phyloP scores from a whole-genome alignment of 2,888 invertebrate species.

The Vesta saturnalis region DNA sequence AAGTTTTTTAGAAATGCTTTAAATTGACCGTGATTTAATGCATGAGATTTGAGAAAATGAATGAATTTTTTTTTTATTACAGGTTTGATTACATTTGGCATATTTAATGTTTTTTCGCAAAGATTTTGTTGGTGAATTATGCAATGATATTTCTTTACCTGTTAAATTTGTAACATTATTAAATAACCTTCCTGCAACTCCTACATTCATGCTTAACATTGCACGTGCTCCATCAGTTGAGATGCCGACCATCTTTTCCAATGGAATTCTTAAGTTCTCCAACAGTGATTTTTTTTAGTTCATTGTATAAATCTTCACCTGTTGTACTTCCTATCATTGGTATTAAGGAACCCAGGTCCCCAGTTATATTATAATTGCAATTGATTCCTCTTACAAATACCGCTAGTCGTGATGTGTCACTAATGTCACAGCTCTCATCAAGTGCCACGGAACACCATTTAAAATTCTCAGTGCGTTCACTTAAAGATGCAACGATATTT shows the following conservation, averaged over 20 bases:
- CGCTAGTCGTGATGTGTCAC: too few species aligned
- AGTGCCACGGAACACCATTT: too few species aligned
- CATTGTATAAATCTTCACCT: conserved; percentile 18
- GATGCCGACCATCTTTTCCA: conserved; percentile 40
- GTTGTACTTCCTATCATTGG: conserved; percentile 19
- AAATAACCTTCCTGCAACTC: conserved; percentile 40
- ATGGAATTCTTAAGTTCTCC: conserved; percentile 37
- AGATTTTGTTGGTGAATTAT: conserved; percentile 19
- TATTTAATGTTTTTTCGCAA: conserved; percentile 14
- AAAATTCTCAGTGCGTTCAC: too few species aligned
- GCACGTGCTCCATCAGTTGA: conserved; percentile 42
- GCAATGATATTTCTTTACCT: conserved; percentile 35
- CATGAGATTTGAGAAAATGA: conserved; percentile 10
- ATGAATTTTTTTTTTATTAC: conserved; percentile 16
- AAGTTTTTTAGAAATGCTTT: neutral
- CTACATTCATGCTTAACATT: conserved; percentile 42
- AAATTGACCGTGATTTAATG: conserved; percentile 6
- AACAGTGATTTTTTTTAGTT: conserved; percentile 16
- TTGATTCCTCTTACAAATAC: conserved; percentile 12
- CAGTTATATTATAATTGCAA: conserved; percentile 19
- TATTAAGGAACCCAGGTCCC: conserved; percentile 18
- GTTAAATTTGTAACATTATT: conserved; percentile 31
- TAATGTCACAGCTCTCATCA: too few species aligned
- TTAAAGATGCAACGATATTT: too few species aligned
- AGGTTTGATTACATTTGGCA: conserved; percentile 14